Evolutionary conservation across 2,113 vertebrate species (phyloP), one percentile per base, ranked within the genome.

Genomic region (Peromyscus maniculatus): DNA sequence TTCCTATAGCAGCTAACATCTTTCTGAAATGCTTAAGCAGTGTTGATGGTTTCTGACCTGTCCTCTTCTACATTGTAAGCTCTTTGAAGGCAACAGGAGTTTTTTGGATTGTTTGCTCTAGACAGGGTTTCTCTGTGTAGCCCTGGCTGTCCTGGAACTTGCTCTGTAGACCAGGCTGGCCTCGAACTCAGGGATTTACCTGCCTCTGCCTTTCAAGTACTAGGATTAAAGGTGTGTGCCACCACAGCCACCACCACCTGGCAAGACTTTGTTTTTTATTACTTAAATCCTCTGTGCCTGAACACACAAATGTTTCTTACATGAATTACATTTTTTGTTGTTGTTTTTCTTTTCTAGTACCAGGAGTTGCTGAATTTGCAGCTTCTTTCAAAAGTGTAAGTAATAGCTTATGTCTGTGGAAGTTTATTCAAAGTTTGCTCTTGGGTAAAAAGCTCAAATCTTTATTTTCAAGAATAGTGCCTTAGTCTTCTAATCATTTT

Each of bases 301-400:
- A 69, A 39, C 39, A 78, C 62, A 36, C 49, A 95, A 67, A 71
- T 95, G 31, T 59, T 91, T 94, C 89, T 67, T 95, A 13, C 83
- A 89, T 96, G 64, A 96, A 90, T 97, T 74, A 93, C 96, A 79
- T 78, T 46, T 21, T 64, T 77, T 77, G 19, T n/a, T 62, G 13
- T 84, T 3, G 28, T 39, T 26, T 95, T 80, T 92, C 4, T 55
- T 83, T 91, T 95, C 91, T 97, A 99, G 99, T 99, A 97, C 99
- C 99, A 11, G 99, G 99, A n/a, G 99, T 99, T 91, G 99, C 99
- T 95, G 99, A 99, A 98, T 99, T 99, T 98, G 99, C 99, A 91
- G 99, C 99, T 93, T 99, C 99, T 94, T 99, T 99, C 98, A 99
- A 99, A 99, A 99, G 99, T 97, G 99, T 99, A 98, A 99, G 99